These are phyloP conservation scores for Falco peregrinus DNA, from an alignment of 2,797 vertebrate species.

Conservation along the genomic window DNA sequence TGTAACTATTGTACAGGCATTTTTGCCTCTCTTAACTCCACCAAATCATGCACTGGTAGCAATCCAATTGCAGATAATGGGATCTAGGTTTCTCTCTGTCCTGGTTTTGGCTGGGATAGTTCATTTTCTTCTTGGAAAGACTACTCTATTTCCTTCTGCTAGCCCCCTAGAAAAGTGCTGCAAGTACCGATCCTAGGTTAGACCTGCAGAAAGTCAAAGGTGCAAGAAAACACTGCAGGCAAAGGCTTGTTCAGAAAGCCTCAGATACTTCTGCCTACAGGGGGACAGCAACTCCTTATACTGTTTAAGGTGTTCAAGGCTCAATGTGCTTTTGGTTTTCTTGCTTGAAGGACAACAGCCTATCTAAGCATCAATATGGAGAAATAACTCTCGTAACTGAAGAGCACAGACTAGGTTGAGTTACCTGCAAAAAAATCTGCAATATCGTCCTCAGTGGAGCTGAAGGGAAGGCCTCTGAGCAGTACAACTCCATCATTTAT, in stretches of 20 bases:
- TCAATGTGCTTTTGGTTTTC: rapidly evolving
- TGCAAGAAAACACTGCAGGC: neutral
- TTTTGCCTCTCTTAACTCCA: too few relatives aligned
- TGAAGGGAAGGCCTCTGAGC: constrained; percentile 89
- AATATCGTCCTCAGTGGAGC: constrained; percentile 83
- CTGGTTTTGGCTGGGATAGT: too few relatives aligned
- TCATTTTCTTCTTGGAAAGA: too few relatives aligned
- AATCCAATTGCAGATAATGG: rapidly evolving
- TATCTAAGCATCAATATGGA: neutral
- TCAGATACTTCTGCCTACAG: neutral
- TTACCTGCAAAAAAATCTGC: constrained; percentile 87
- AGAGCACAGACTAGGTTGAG: neutral
- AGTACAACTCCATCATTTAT: constrained; percentile 79
- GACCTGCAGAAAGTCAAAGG: neutral
- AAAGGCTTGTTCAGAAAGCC: neutral
- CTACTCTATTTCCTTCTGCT: neutral
- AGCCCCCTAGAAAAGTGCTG: neutral
- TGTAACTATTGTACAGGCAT: neutral
- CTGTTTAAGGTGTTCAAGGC: neutral
- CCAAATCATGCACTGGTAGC: neutral
- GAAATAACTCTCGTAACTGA: rapidly evolving
- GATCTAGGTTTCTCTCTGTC: neutral
- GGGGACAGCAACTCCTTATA: neutral
- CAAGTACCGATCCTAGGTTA: neutral
- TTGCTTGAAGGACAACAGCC: neutral